These are phyloP conservation scores for Trichechus manatus DNA, from an alignment of 2,113 vertebrate genomes.

Conservation along the genomic window DNA sequence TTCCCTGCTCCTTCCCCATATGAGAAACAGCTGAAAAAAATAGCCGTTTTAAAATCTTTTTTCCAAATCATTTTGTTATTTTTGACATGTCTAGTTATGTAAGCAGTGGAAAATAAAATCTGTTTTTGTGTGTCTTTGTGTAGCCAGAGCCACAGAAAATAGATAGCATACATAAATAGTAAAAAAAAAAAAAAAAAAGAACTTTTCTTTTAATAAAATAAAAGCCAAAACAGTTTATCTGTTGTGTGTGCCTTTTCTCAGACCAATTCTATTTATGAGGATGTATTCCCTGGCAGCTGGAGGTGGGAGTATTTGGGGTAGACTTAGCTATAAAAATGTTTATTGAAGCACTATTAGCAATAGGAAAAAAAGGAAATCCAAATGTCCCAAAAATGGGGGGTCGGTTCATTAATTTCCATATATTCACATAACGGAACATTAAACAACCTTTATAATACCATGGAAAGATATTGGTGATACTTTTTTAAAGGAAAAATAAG, in stretches of 20 bases:
- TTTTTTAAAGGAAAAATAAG: conserved; percentile 2
- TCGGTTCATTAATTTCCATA: not conserved
- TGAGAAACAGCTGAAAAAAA: not conserved
- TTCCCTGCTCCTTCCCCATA: not conserved
- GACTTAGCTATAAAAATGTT: not conserved
- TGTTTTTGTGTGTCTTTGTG: not conserved
- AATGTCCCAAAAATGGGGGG: not conserved
- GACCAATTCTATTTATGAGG: not conserved
- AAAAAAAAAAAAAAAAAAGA: not conserved
- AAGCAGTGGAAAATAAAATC: not conserved
- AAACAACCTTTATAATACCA: not conserved
- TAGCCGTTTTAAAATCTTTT: not conserved
- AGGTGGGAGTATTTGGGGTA: not conserved
- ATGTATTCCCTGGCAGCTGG: not conserved
- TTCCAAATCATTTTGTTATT: not conserved
- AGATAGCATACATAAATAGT: not conserved
- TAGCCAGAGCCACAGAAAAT: not conserved
- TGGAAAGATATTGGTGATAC: not conserved
- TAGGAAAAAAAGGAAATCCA: conserved; percentile 24
- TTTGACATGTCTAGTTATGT: not conserved
- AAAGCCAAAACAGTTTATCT: not conserved
- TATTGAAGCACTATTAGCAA: not conserved
- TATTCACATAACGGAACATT: not conserved
- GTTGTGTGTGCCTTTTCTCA: not conserved
- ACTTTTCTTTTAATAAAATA: not conserved